Conservation (phyloP, 2,888 invertebrate species). For the Odontomyia ornata region DNA sequence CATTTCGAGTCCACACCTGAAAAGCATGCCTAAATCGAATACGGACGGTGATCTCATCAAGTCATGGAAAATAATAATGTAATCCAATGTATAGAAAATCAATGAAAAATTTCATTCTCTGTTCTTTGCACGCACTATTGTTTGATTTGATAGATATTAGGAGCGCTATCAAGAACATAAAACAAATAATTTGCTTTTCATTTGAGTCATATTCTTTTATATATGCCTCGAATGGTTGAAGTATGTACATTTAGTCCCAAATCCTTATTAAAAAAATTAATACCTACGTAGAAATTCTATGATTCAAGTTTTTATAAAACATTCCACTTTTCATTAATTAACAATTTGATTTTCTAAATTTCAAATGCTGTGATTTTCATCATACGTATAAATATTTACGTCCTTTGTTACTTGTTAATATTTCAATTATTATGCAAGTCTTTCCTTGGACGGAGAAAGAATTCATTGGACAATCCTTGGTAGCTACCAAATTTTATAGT, state of each 20-base stretch:
- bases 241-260: neutral
- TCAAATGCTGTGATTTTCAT: no score
- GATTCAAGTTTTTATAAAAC: no score
- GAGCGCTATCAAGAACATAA: conserved; percentile 35
- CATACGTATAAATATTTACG: no score
- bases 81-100: no score
- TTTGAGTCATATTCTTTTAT: neutral
- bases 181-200: neutral
- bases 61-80: no score
- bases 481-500: neutral
- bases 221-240: neutral
- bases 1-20: no score
- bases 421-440: conserved; percentile 1
- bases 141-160: conserved; percentile 22
- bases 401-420: conserved; percentile 27
- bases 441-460: neutral
- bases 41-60: no score
- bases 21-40: no score
- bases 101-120: neutral
- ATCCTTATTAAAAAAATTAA: neutral
- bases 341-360: no score
- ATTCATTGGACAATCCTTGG: conserved; percentile 7
- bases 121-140: conserved; percentile 36
- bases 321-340: no score
- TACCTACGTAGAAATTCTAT: no score